Percentiles rank a stretch among this genome's conserved stretches.
Evolutionary conservation across 2,113 vertebrate genomes (phyloP).

Genomic region (Platysteira castanea): DNA sequence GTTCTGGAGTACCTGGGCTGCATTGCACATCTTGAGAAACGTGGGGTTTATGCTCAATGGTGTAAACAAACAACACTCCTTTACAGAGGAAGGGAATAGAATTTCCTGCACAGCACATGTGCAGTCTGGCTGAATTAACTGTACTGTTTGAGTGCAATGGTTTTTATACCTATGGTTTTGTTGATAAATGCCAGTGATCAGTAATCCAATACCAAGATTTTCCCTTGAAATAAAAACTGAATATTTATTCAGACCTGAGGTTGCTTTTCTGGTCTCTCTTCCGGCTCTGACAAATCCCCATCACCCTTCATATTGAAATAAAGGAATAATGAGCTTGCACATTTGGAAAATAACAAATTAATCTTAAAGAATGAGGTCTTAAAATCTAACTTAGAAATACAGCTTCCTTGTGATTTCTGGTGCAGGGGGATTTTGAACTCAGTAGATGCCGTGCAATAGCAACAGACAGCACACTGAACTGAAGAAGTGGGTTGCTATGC

Average conservation of each 20-base stretch:
- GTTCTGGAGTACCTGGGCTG: background rate
- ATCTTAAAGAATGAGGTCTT: background rate
- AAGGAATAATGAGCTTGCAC: background rate
- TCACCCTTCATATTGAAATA: background rate
- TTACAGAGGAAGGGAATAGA: background rate
- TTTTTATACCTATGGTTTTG: background rate
- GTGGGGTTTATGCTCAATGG: background rate
- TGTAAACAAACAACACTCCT: background rate
- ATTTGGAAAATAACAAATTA: background rate
- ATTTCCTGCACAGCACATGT: background rate
- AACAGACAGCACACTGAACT: background rate
- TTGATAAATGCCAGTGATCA: background rate
- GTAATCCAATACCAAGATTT: background rate
- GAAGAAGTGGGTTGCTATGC: background rate
- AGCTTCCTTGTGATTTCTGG: background rate
- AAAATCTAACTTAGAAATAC: background rate
- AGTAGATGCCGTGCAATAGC: background rate
- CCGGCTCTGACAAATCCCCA: background rate
- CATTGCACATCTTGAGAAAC: background rate
- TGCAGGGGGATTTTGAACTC: background rate
- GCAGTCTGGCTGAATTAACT: background rate
- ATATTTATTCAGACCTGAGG: background rate
- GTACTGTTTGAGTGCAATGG: fast-evolving
- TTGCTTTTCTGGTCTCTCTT: background rate
- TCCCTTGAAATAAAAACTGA: background rate